Evolutionary conservation across 2,797 vertebrate genomes (phyloP).

Genomic region (Hydrocynus forskahlii): DNA sequence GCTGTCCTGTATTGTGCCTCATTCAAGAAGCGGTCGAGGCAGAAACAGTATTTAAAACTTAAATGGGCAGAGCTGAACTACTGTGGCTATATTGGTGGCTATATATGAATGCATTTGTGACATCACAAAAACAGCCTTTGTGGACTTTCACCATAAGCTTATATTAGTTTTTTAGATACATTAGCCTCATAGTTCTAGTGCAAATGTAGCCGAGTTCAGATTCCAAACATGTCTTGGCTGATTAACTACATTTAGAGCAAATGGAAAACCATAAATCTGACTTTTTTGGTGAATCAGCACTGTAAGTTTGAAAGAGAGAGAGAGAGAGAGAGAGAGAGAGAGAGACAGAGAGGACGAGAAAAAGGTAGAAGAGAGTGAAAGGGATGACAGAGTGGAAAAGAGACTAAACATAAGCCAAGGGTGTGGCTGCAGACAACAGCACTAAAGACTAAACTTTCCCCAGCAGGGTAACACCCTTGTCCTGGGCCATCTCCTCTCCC

Average conservation of each 20-base stretch:
- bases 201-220: background rate
- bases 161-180: background rate
- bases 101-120: too few relatives aligned
- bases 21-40: too few relatives aligned
- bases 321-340: background rate
- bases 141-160: background rate
- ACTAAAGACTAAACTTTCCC: constrained; percentile 39
- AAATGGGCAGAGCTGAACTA: too few relatives aligned
- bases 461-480: constrained; percentile 25
- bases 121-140: too few relatives aligned
- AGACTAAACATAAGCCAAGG: constrained; percentile 15
- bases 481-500: constrained; percentile 18
- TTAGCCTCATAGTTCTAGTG: background rate
- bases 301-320: constrained; percentile 10
- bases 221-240: background rate
- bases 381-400: constrained; percentile 21
- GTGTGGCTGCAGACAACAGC: constrained; percentile 33
- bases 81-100: too few relatives aligned
- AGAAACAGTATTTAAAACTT: too few relatives aligned
- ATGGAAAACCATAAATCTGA: background rate
- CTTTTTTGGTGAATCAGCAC: background rate
- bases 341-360: background rate
- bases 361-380: background rate
- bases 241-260: background rate
- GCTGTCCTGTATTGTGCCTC: too few relatives aligned